Evolutionary conservation across 1,140 invertebrate species (phyloP), one percentile per base, ranked within the genome.

Genomic region (Bombus difficillimus): DNA sequence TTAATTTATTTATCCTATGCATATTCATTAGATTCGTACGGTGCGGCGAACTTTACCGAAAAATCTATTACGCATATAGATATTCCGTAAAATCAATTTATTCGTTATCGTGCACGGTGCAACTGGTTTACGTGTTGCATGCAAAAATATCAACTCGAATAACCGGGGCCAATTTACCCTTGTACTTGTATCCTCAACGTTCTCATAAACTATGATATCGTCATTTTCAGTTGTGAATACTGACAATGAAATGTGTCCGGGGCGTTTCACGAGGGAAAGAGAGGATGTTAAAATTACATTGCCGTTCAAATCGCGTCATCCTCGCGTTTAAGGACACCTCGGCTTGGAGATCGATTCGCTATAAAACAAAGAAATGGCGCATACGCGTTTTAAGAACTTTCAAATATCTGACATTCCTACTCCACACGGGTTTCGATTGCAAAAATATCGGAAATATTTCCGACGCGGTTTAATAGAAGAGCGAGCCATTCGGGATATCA

Each of bases 1-100:
- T 82, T 74, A 15, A 64, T 82, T 82, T 75, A 82, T 75, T 82
- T 75, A 47, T 75, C 1, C 62, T 64, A 28, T 75, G 41, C 57
- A 82, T 82, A 82, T 82, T 82, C 71, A 82, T 75, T 34, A 59
- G 32, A 12, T 64, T 6, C 4, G 9, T 28, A 8, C 47, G n/a
- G n/a, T 18, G 32, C 47, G 28, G 4, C 2, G n/a, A 47, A 28
- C 32, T 22, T 64, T 69, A 59, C 41, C 41, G 77, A 41, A 72
- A 59, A 71, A 72, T 37, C 37, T 81, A 81, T 73, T 73, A 59
- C 25, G 28, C 37, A n/a, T 10, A 57, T 10, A 10, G 4, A 69
- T n/a, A 41, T 41, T n/a, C 39, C 53, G 39, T 62, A n/a, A 74
- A 82, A 82, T 82, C 53, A 73, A 74, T 73, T 62, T 74, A 66